phyloP scores from a whole-genome alignment of 23 tunicate species.

The Ciona savignyi region DNA sequence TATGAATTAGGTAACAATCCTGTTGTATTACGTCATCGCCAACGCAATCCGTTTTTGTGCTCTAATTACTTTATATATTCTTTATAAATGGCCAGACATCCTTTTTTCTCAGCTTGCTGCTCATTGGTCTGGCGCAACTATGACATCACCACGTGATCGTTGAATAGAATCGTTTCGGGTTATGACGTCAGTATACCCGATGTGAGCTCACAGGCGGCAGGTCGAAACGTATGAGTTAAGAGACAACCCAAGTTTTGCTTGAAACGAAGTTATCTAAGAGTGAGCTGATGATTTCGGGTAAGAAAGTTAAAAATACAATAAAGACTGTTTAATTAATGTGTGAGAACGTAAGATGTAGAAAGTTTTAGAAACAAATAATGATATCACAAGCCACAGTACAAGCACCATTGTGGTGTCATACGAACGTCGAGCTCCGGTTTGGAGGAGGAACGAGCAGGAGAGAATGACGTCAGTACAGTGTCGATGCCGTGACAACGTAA shows the following conservation, averaged over 20 bases:
- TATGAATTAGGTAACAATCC: conserved; percentile 1
- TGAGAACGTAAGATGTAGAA: neutral
- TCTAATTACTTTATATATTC: neutral
- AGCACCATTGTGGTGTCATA: conserved; percentile 7
- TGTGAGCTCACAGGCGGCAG: conserved; percentile 66
- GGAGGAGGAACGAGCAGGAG: conserved; percentile 14
- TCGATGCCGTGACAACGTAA: conserved; percentile 55
- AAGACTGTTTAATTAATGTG: neutral
- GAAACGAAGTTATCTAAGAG: neutral
- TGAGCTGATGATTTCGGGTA: conserved; percentile 56
- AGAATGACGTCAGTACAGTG: conserved; percentile 58
- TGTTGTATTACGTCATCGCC: neutral
- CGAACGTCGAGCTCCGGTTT: neutral
- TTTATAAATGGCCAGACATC: neutral
- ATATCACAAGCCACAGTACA: neutral
- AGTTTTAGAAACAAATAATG: neutral
- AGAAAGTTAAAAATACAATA: conserved; percentile 2
- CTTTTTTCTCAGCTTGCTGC: neutral
- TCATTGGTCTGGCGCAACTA: conserved; percentile 24
- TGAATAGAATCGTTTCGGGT: conserved; percentile 39
- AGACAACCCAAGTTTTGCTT: neutral
- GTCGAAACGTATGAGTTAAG: conserved; percentile 6
- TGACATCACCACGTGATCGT: conserved; percentile 95
- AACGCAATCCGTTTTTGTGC: neutral
- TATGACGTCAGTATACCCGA: conserved; percentile 80